A percentile compares a stretch with the other conserved stretches of the same genome.
These are phyloP conservation scores for Callocephalon fimbriatum DNA, from an alignment of 2,113 vertebrate genomes.

Conservation along the genomic window DNA sequence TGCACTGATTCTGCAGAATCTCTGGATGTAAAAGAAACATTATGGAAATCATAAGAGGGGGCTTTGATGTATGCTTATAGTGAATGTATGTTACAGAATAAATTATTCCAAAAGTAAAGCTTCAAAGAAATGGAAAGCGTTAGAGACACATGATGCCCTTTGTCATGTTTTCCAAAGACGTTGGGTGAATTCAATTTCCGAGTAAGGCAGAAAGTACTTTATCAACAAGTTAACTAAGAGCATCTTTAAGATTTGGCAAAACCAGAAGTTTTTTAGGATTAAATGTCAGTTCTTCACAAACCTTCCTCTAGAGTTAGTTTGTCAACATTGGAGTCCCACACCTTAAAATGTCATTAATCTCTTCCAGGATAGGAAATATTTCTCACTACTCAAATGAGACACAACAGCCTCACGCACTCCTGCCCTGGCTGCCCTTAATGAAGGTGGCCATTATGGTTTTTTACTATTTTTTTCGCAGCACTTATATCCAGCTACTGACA, in stretches of 20 bases:
- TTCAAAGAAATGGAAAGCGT: neutral
- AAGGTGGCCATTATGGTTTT: neutral
- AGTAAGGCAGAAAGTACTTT: neutral
- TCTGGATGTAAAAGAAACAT: neutral
- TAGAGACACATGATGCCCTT: neutral
- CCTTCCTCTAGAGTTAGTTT: neutral
- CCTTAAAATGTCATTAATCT: neutral
- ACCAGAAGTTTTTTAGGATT: neutral
- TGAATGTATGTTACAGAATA: neutral
- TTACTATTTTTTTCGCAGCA: neutral
- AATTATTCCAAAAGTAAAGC: neutral
- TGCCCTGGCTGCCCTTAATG: neutral
- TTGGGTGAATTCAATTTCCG: neutral
- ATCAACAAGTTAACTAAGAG: neutral
- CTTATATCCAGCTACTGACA: neutral
- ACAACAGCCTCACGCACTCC: fast-evolving
- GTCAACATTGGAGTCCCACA: neutral
- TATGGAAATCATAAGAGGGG: fast-evolving
- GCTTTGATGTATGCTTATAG: neutral
- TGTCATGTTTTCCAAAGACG: neutral
- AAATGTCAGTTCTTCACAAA: neutral
- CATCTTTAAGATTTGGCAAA: neutral
- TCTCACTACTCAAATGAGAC: neutral
- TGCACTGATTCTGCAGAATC: neutral
- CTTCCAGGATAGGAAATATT: neutral